Base-by-base conservation (phyloP, 2,888 invertebrate species). In the Andrena flavipes region DNA sequence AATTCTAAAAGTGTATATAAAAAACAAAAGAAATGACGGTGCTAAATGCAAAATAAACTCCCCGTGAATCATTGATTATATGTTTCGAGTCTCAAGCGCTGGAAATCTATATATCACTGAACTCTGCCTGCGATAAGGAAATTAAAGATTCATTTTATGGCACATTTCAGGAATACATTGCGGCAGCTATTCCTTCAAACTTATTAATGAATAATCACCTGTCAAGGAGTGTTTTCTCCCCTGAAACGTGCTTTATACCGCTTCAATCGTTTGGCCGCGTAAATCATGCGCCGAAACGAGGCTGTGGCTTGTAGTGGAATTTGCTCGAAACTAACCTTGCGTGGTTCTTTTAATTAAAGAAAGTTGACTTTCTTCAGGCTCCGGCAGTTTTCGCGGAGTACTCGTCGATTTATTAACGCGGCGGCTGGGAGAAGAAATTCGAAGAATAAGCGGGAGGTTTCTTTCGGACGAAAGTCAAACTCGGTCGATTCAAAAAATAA, bases 291-390 rank as follows among this genome's bases (percentile, higher is more conserved):
- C 10, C 8, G 20, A 26, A 26, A 7, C 35, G 42, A 16, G 42
- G 48, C 7, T 10, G 63, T 62, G 48, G 62, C 26, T 75, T 16
- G 62, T 10, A 1, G 62, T 49, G 23, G 49, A 69, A 68, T 63
- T 77, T 29, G 33, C n/a, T 33, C 3, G 30, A 16, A 60, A 16
- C 8, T 29, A 48, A 80, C 30, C 48, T 16, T 35, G 33, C 48
- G 70, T 30, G 71, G 48, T 64, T 54, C 72, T 80, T 72, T 68
- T 80, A 80, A 80, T 80, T 80, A 80, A 72, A 26, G 56, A 59
- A 72, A 69, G n/a, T 73, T 63, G 26, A 64, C 56, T 67, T 71
- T 35, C 68, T 69, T 35, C 42, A 56, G 59, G 13, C 49, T n/a
- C 8, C 33, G 51, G 10, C 26, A 6, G 10, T 23, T 62, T 23